A percentile compares a stretch with the other conserved stretches of the same genome.
Conservation (phyloP, 2,888 invertebrate species). For the Malacosoma neustria region DNA sequence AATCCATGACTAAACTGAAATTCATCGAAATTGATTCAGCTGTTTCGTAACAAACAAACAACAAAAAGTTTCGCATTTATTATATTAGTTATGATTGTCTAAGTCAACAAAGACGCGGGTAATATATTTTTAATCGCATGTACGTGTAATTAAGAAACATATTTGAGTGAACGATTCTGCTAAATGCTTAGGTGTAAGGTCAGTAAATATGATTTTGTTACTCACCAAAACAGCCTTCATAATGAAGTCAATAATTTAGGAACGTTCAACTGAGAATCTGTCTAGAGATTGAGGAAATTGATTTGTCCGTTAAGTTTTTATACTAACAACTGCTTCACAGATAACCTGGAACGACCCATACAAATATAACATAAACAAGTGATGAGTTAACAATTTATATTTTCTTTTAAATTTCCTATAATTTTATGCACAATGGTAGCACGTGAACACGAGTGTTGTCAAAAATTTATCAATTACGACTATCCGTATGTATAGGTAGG, state of each 20-base stretch:
- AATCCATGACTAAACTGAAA: too few species aligned
- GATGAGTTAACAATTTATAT: conserved; percentile 11
- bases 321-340: conserved; percentile 16
- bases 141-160: too few species aligned
- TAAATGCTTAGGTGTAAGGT: too few species aligned
- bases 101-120: too few species aligned
- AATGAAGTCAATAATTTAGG: conserved; percentile 11
- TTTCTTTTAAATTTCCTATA: conserved; percentile 29
- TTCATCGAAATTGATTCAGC: too few species aligned
- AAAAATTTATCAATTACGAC: neutral
- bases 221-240: conserved; percentile 37
- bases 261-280: conserved; percentile 9
- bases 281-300: conserved; percentile 3
- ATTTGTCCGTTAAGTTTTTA: conserved; percentile 13
- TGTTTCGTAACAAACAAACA: too few species aligned
- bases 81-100: too few species aligned
- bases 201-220: too few species aligned
- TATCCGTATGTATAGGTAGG: neutral
- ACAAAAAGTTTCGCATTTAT: too few species aligned
- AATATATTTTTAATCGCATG: too few species aligned
- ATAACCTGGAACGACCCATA: conserved; percentile 11
- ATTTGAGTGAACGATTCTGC: too few species aligned
- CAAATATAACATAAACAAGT: conserved; percentile 8
- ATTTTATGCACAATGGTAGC: conserved; percentile 3
- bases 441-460: neutral